Conservation (phyloP, 2,113 vertebrate genomes). For the Macrotus californicus region DNA sequence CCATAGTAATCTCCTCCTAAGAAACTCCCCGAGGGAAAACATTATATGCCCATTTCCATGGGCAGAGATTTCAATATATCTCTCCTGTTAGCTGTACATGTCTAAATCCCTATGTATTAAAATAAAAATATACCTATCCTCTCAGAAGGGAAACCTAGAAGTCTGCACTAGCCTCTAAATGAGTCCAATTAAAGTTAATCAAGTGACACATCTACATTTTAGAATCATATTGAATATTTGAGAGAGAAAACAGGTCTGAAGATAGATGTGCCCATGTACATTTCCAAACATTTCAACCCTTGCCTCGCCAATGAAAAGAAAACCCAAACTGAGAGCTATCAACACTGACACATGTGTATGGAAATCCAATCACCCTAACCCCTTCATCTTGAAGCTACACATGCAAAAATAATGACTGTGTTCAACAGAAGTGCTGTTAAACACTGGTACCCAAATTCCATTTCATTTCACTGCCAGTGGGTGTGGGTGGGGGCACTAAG, state of each 20-base stretch:
- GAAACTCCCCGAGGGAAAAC: slow-evolving; percentile 40
- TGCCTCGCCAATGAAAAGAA: slow-evolving; percentile 54
- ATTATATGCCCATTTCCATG: slow-evolving; percentile 55
- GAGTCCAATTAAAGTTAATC: slow-evolving; percentile 56
- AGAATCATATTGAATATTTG: neutral
- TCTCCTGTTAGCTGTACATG: slow-evolving; percentile 41
- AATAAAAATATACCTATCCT: slow-evolving; percentile 41
- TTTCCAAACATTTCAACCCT: slow-evolving; percentile 27
- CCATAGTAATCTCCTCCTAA: slow-evolving; percentile 36
- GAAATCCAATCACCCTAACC: slow-evolving; percentile 51
- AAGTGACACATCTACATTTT: slow-evolving; percentile 47
- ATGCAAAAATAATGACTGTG: slow-evolving; percentile 65
- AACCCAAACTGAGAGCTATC: slow-evolving; percentile 48
- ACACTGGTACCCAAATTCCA: slow-evolving; percentile 78
- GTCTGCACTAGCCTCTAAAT: slow-evolving; percentile 53
- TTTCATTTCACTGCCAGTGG: slow-evolving; percentile 77
- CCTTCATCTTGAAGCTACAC: slow-evolving; percentile 63
- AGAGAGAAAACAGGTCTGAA: neutral
- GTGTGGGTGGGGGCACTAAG: slow-evolving; percentile 34
- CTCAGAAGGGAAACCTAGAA: slow-evolving; percentile 34
- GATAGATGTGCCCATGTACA: neutral
- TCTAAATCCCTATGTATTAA: slow-evolving; percentile 34
- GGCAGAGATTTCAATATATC: slow-evolving; percentile 52
- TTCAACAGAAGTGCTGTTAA: slow-evolving; percentile 74
- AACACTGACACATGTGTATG: slow-evolving; percentile 1